Percentiles rank a stretch among this genome's conserved stretches.
phyloP scores from a whole-genome alignment of 2,797 vertebrate genomes.

The Sitta carolinensis region DNA sequence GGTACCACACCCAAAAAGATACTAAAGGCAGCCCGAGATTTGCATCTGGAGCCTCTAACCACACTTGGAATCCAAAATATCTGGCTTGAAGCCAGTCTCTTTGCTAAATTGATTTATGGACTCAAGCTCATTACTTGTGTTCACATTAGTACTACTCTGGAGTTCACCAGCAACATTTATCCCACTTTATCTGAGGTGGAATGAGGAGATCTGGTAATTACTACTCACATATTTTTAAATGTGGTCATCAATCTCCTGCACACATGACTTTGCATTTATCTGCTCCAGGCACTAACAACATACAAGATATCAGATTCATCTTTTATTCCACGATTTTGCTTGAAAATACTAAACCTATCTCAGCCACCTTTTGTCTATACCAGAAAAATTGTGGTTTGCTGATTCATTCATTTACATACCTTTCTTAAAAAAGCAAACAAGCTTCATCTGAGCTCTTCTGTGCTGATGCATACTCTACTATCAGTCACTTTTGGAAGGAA shows the following conservation, averaged over 20 bases:
- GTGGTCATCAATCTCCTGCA: background rate
- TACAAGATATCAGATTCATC: background rate
- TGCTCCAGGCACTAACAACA: background rate
- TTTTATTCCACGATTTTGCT: background rate
- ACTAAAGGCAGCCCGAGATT: background rate
- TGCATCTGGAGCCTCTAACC: background rate
- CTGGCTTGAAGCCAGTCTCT: background rate
- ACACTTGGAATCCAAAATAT: background rate
- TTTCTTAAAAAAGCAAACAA: background rate
- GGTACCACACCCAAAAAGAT: background rate
- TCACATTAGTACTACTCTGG: background rate
- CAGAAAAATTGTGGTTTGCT: background rate
- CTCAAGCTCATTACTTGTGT: background rate
- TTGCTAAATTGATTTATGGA: constrained; percentile 10
- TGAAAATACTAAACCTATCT: background rate
- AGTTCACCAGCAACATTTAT: background rate
- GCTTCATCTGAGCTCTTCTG: background rate
- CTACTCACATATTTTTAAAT: background rate
- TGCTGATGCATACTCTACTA: background rate
- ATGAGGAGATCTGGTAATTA: background rate
- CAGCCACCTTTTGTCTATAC: background rate
- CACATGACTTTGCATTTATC: background rate
- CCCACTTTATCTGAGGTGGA: background rate
- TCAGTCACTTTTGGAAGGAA: background rate
- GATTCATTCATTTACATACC: background rate